These are phyloP conservation scores for Eustalomyia histrio DNA, from an alignment of 2,888 invertebrate species.

Conservation along the genomic window DNA sequence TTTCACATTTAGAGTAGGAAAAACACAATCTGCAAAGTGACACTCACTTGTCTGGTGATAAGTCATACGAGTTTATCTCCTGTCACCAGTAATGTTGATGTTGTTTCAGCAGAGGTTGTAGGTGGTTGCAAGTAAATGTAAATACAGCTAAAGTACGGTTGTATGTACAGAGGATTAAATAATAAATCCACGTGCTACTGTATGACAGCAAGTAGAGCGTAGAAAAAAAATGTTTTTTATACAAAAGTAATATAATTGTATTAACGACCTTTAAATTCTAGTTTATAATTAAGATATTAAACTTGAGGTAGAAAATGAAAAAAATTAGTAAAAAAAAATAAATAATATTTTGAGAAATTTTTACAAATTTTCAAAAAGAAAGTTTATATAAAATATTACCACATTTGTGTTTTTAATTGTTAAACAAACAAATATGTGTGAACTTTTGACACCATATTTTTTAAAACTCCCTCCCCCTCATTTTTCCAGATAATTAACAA, in stretches of 20 bases:
- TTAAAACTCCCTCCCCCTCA: neutral
- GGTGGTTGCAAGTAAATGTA: constrained; percentile 6
- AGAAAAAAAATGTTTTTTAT: constrained; percentile 20
- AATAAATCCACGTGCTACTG: constrained; percentile 65
- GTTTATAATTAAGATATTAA: neutral
- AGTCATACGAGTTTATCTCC: constrained; percentile 57
- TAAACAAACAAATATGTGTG: constrained; percentile 1
- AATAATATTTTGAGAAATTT: no score
- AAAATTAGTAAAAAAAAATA: neutral
- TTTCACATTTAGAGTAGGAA: neutral
- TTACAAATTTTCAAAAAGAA: no score
- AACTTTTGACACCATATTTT: constrained; percentile 33
- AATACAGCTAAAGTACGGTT: constrained; percentile 19
- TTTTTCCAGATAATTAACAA: neutral
- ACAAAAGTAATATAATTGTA: constrained; percentile 7
- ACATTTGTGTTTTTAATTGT: no score
- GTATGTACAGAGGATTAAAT: constrained; percentile 47
- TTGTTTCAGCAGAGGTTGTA: constrained; percentile 36
- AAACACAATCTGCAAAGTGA: constrained; percentile 52
- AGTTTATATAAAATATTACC: no score
- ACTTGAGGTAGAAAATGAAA: neutral
- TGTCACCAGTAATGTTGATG: constrained; percentile 39
- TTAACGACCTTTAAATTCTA: constrained; percentile 12
- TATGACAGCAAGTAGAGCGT: constrained; percentile 52
- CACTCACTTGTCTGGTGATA: constrained; percentile 59